A percentile compares a stretch with the other conserved stretches of the same genome.
Conservation (phyloP, 2,797 vertebrate genomes). For the Myotis daubentonii region DNA sequence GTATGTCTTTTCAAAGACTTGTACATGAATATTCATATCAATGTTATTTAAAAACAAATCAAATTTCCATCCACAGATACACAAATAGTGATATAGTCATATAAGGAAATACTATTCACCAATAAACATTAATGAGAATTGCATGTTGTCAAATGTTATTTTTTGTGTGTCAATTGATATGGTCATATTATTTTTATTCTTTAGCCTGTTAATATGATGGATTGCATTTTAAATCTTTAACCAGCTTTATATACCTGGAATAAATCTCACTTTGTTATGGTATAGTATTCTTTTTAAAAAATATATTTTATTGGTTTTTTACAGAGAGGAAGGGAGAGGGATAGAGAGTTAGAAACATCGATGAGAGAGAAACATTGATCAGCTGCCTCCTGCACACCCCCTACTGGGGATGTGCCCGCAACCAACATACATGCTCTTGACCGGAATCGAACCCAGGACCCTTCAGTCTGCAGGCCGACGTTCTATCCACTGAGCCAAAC, state of each 20-base stretch:
- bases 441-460: too few relatives aligned
- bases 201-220: background rate
- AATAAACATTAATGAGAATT: background rate
- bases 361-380: too few relatives aligned
- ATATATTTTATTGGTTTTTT: too few relatives aligned
- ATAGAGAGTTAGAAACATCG: too few relatives aligned
- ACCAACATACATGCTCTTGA: too few relatives aligned
- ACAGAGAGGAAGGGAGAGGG: too few relatives aligned
- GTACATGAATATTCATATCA: background rate
- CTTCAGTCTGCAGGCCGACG: too few relatives aligned
- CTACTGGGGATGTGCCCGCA: too few relatives aligned
- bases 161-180: background rate
- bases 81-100: background rate
- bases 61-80: background rate
- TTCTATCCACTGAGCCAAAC: too few relatives aligned
- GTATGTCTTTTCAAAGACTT: background rate
- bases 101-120: background rate
- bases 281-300: too few relatives aligned
- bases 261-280: background rate
- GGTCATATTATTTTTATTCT: background rate
- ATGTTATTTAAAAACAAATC: background rate
- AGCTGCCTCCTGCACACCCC: too few relatives aligned
- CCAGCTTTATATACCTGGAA: background rate
- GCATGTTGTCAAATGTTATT: background rate
- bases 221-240: slow-evolving; percentile 1